Evolutionary conservation across 2,888 invertebrate genomes (phyloP).

Genomic region (Crocallis elinguaria): DNA sequence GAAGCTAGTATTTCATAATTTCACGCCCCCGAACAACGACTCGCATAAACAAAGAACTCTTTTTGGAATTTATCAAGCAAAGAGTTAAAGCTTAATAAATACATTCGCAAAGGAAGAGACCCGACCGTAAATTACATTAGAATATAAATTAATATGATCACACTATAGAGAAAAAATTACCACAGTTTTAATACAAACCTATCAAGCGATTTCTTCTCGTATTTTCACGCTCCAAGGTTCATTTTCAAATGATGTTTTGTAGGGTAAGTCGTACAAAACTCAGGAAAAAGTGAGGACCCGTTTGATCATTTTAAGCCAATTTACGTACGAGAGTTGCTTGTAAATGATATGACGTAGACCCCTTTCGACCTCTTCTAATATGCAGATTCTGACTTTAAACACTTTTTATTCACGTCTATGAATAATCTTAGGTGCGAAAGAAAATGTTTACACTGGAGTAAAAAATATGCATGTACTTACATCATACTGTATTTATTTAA

Average conservation of each 20-base stretch:
- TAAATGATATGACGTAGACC: slow-evolving; percentile 19
- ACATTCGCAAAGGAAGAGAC: slow-evolving; percentile 56
- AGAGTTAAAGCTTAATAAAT: slow-evolving; percentile 57
- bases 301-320: slow-evolving; percentile 43
- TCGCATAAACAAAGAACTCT: slow-evolving; percentile 37
- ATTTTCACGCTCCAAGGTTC: background rate
- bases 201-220: slow-evolving; percentile 8
- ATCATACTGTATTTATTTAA: too few species aligned
- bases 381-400: slow-evolving; percentile 22
- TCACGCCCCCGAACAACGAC: slow-evolving; percentile 51
- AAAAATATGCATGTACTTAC: too few species aligned
- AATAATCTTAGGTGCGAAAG: background rate
- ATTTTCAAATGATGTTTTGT: slow-evolving; percentile 4
- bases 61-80: slow-evolving; percentile 43
- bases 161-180: slow-evolving; percentile 59
- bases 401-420: background rate
- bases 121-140: slow-evolving; percentile 78
- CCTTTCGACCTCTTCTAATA: slow-evolving; percentile 15
- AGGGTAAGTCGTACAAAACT: slow-evolving; percentile 32
- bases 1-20: slow-evolving; percentile 72
- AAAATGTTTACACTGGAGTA: too few species aligned
- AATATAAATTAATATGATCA: slow-evolving; percentile 80
- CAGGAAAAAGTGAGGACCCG: slow-evolving; percentile 29
- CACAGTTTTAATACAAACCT: slow-evolving; percentile 27
- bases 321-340: slow-evolving; percentile 29